Evolutionary conservation across 2,888 invertebrate genomes (phyloP), one percentile per base, ranked within the genome.

Genomic region (Hemicrepidius hirtus): DNA sequence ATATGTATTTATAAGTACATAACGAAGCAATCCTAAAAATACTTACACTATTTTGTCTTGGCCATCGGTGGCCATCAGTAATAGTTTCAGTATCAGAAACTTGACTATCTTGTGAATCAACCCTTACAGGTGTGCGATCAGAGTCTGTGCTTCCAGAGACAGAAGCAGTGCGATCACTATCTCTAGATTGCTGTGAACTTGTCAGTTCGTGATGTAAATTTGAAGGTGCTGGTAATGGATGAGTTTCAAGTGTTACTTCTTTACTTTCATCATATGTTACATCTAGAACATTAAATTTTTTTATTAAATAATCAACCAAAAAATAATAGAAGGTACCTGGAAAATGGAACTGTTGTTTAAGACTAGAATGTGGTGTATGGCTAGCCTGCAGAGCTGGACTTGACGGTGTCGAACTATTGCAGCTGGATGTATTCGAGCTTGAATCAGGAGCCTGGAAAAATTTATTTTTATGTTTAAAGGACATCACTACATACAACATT

Each of bases 371-470:
- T 62, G 88, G 86, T 80, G 85, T 86, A 35, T 82, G 88, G 82
- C 83, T 85, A 81, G 81, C 87, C 85, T 85, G 87, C 81, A 74
- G 90, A 79, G 97, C 97, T 60, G 98, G 98, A 84, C 97, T 97
- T 80, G 97, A 97, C 75, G 98, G 97, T 75, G 97, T 96, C 70
- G 97, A 97, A 85, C 97, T 97, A 87, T 97, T 97, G 88, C 97
- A 97, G 86, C 97, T 97, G 67, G 97, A 97, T 67, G 97, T 96
- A 85, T 95, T 97, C 46, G 97, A 97, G 86, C 96, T 95, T 77
- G 95, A 96, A 87, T 97, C 96, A 21, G 93, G 94, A 60, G 92
- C 90, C 91, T 91, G 86, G 49, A 24, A 82, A 85, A 53, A 28
- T 24, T 2, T 1, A 20, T 10, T n/a, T n/a, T n/a, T n/a, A n/a